Evolutionary conservation across 2,797 vertebrate genomes (phyloP).

Genomic region (Leptatherina wallacei): DNA sequence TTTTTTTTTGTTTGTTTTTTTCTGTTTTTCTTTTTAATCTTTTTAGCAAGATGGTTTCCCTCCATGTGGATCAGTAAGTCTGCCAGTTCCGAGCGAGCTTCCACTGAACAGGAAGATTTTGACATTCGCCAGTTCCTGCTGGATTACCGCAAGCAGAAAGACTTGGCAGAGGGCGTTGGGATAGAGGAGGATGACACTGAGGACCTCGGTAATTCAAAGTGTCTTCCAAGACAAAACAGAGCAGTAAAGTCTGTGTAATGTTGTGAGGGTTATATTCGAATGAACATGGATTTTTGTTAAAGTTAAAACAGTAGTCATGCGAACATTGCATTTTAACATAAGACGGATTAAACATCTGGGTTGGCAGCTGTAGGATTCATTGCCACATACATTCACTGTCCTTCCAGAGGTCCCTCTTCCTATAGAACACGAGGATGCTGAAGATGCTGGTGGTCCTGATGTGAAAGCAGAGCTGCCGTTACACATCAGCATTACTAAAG

Average conservation of each 20-base stretch:
- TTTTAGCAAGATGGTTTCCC: constrained; percentile 88
- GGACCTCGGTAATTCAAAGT: constrained; percentile 52
- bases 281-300: not conserved
- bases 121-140: constrained; percentile 86
- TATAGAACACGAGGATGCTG: constrained; percentile 49
- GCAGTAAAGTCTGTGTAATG: not conserved
- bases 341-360: not conserved
- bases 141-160: constrained; percentile 86
- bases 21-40: not conserved
- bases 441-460: constrained; percentile 56
- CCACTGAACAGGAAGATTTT: constrained; percentile 23
- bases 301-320: not conserved
- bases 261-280: not conserved
- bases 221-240: not conserved
- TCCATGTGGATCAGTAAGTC: constrained; percentile 4
- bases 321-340: not conserved
- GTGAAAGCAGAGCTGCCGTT: constrained; percentile 82
- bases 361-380: not conserved
- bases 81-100: not conserved
- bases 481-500: constrained; percentile 86
- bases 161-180: constrained; percentile 86
- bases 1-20: not conserved
- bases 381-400: not conserved
- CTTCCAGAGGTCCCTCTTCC: constrained; percentile 56
- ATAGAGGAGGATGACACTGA: constrained; percentile 71